phyloP scores from a whole-genome alignment of 2,113 vertebrate species.

The Camelus dromedarius region DNA sequence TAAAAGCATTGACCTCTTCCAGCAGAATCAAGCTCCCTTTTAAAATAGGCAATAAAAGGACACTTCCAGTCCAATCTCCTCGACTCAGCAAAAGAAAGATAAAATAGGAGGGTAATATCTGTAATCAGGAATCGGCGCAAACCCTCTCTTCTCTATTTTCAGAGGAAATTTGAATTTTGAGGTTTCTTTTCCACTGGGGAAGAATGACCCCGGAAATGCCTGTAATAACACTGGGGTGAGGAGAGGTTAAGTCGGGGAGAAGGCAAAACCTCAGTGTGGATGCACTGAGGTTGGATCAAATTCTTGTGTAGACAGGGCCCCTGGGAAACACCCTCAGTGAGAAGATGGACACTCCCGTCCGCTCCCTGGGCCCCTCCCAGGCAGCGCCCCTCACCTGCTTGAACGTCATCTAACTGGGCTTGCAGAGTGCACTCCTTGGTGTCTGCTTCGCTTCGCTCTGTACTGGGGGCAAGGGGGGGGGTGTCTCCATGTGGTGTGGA shows the following conservation, averaged over 20 bases:
- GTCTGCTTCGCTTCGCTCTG: neutral
- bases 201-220: neutral
- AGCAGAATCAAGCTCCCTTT: constrained; percentile 5
- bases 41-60: constrained; percentile 63
- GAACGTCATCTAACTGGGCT: neutral
- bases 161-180: neutral
- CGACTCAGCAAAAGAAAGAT: constrained; percentile 45
- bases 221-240: neutral
- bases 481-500: neutral
- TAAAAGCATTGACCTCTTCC: constrained; percentile 28
- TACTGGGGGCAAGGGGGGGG: no score
- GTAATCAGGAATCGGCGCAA: neutral
- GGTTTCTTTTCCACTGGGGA: neutral
- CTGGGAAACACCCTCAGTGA: neutral
- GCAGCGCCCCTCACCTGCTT: rapidly evolving
- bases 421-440: neutral
- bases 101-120: neutral
- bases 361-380: neutral
- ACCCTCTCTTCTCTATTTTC: neutral
- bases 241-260: no score
- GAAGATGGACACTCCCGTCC: neutral
- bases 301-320: neutral
- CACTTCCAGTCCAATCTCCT: constrained; percentile 30
- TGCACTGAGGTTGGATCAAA: neutral
- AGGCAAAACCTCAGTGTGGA: neutral